These are phyloP conservation scores for Nesoenas mayeri DNA, from an alignment of 2,113 vertebrate genomes.

Conservation along the genomic window DNA sequence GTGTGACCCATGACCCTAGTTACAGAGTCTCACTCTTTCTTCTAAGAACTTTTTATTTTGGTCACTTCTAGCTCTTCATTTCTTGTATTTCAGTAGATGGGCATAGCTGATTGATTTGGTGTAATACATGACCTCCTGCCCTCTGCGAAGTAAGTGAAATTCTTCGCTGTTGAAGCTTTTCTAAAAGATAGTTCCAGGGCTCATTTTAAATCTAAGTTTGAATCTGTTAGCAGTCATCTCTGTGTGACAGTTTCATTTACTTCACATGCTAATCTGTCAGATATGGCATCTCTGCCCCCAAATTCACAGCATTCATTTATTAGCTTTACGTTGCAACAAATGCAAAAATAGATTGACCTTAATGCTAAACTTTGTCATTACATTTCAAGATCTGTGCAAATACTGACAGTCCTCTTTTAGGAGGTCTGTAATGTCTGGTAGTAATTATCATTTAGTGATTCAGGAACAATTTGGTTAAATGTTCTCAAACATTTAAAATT, in stretches of 20 bases:
- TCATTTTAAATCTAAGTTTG: constrained; percentile 56
- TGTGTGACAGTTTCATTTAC: constrained; percentile 47
- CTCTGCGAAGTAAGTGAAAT: constrained; percentile 24
- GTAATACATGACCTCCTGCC: constrained; percentile 31
- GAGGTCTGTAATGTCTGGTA: not conserved
- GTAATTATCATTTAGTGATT: not conserved
- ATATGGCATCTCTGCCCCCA: not conserved
- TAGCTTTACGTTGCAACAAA: constrained; percentile 15
- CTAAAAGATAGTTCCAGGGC: not conserved
- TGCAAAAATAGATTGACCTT: constrained; percentile 2
- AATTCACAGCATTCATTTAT: constrained; percentile 10
- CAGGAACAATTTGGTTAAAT: not conserved
- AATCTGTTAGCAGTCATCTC: constrained; percentile 21
- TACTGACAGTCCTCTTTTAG: not conserved
- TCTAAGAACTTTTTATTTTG: constrained; percentile 34
- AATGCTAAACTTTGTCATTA: not conserved
- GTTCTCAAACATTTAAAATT: not conserved
- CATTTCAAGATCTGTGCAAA: not conserved
- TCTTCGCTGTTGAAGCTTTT: constrained; percentile 12
- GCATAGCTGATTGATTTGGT: constrained; percentile 36
- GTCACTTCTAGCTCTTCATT: constrained; percentile 10
- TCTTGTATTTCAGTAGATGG: constrained; percentile 18
- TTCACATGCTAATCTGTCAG: constrained; percentile 40
- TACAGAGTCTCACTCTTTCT: not conserved
- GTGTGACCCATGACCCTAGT: not conserved